phyloP scores from a whole-genome alignment of 1,140 invertebrate genomes.

The Tachypleus tridentatus region DNA sequence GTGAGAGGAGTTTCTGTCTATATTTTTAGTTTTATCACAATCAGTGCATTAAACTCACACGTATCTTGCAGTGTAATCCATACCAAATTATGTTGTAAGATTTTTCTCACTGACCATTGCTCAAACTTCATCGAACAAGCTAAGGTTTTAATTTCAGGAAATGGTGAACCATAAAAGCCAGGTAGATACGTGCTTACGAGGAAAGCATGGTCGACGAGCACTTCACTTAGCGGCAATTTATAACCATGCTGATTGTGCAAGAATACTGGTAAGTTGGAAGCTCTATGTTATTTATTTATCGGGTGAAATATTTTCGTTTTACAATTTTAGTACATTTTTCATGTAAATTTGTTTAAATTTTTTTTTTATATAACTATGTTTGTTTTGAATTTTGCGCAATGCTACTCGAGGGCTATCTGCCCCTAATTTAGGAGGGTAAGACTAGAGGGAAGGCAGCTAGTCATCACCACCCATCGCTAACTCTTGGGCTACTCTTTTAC shows the following conservation, averaged over 20 bases:
- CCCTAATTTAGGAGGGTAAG: too few species aligned
- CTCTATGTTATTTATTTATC: neutral
- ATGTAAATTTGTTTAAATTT: conserved; percentile 17
- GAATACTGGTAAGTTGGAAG: conserved; percentile 51
- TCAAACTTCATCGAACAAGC: neutral
- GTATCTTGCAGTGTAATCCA: too few species aligned
- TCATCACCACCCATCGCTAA: too few species aligned
- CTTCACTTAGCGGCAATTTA: conserved; percentile 68
- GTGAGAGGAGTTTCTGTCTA: too few species aligned
- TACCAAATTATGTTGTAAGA: too few species aligned
- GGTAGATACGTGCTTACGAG: conserved; percentile 55
- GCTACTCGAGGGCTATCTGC: too few species aligned
- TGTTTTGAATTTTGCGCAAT: neutral
- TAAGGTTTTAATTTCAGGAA: conserved; percentile 24
- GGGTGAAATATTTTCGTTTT: conserved; percentile 1
- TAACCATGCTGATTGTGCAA: conserved; percentile 62
- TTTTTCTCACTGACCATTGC: too few species aligned
- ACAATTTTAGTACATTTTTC: neutral
- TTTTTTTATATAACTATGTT: neutral
- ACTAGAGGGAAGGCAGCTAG: too few species aligned
- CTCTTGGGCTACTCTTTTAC: too few species aligned
- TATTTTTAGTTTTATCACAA: too few species aligned
- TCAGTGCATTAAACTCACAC: too few species aligned
- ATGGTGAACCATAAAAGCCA: conserved; percentile 51
- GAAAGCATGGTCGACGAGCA: conserved; percentile 62